Conservation (phyloP, 2,888 invertebrate species). For the Incurvaria masculella region DNA sequence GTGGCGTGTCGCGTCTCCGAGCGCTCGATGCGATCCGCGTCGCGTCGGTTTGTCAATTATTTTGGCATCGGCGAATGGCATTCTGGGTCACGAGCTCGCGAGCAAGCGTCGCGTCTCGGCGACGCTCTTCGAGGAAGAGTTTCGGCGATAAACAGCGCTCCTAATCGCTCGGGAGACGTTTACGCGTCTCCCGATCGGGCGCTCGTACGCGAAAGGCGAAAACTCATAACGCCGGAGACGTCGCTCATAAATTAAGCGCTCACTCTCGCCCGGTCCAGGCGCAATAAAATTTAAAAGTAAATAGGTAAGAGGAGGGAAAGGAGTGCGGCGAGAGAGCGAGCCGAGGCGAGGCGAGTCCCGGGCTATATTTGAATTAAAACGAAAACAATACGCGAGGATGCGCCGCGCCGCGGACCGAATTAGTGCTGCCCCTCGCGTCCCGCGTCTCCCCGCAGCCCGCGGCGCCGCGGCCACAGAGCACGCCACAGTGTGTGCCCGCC, state of each 20-base stretch:
- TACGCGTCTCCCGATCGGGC: not conserved
- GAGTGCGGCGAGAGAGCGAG: slow-evolving; percentile 1
- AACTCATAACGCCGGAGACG: not conserved
- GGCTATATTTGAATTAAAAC: slow-evolving; percentile 5
- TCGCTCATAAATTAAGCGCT: not conserved
- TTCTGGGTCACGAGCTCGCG: slow-evolving; percentile 38
- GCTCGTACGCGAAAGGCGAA: not conserved
- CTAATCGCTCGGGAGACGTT: not conserved
- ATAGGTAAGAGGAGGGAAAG: not conserved
- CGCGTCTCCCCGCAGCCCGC: too few species aligned
- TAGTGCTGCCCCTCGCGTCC: not conserved
- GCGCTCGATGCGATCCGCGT: not conserved
- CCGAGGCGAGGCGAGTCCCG: slow-evolving; percentile 1
- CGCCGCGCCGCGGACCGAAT: not conserved
- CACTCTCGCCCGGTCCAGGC: not conserved
- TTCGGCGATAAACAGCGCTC: not conserved
- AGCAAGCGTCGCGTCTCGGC: not conserved
- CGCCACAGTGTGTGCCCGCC: too few species aligned
- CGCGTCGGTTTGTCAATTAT: slow-evolving; percentile 48
- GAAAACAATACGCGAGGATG: not conserved
- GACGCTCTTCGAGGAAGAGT: not conserved
- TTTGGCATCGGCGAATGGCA: slow-evolving; percentile 42
- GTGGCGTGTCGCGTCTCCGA: slow-evolving; percentile 21
- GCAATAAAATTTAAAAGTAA: not conserved
- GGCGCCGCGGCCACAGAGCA: too few species aligned